These are phyloP conservation scores for Pteromalus puparum DNA, from an alignment of 1,140 invertebrate genomes.

Conservation along the genomic window DNA sequence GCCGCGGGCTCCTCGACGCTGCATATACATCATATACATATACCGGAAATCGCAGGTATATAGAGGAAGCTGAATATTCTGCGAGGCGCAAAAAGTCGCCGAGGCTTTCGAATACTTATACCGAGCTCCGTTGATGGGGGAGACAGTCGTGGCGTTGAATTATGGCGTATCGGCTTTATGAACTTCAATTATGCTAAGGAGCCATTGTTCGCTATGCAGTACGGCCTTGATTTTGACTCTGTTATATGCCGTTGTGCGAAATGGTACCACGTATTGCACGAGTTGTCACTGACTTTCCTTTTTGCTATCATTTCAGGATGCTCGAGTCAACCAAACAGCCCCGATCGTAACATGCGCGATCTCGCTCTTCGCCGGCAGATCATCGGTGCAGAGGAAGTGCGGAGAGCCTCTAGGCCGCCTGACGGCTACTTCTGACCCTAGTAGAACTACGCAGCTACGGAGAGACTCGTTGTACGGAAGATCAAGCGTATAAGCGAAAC, in stretches of 20 bases:
- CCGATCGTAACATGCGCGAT: constrained; percentile 49
- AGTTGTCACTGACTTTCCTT: not conserved
- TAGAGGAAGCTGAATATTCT: not conserved
- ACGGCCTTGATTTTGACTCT: not conserved
- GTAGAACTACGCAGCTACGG: not conserved
- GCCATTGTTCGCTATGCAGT: too few relatives aligned
- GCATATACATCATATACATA: too few relatives aligned
- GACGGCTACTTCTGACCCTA: constrained; percentile 26
- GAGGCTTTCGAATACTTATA: not conserved
- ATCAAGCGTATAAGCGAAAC: constrained; percentile 46
- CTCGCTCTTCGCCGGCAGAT: constrained; percentile 25
- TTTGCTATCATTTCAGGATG: constrained; percentile 37
- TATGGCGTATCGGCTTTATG: too few relatives aligned
- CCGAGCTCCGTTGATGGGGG: not conserved
- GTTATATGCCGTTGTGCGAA: not conserved
- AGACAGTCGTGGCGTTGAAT: not conserved
- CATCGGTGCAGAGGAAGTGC: constrained; percentile 37
- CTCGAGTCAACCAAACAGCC: not conserved
- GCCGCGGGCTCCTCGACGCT: too few relatives aligned
- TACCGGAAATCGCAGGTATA: constrained; percentile 8
- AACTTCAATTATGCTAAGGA: too few relatives aligned
- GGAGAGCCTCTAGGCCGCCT: constrained; percentile 48
- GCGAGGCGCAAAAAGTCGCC: not conserved
- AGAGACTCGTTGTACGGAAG: too few relatives aligned
- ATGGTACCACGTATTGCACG: too few relatives aligned